Percentiles rank a stretch among this genome's conserved stretches.
Evolutionary conservation across 2,888 invertebrate species (phyloP).

Genomic region (Drosophila atripex): DNA sequence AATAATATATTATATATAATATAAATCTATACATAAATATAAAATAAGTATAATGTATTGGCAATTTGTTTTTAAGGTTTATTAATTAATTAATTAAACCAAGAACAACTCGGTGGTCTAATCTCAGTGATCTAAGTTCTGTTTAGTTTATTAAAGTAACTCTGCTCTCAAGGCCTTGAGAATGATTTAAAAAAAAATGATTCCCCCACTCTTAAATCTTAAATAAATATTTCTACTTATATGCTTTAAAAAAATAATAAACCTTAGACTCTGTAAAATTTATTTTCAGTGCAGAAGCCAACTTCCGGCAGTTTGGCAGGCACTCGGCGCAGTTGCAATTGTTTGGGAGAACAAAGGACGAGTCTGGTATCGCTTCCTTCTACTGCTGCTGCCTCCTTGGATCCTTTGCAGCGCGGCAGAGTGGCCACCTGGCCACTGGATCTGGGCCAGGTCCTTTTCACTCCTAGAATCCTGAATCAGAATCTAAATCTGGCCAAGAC

Average conservation of each 20-base stretch:
- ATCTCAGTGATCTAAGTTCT: too few species aligned
- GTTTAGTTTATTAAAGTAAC: too few species aligned
- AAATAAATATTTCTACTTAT: background rate
- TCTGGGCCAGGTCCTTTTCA: background rate
- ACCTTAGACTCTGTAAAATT: background rate
- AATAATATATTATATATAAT: too few species aligned
- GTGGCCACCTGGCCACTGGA: slow-evolving; percentile 18
- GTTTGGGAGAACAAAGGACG: slow-evolving; percentile 58
- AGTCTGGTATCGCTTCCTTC: slow-evolving; percentile 3
- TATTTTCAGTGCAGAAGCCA: slow-evolving; percentile 25
- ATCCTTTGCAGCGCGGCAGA: background rate
- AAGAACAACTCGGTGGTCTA: too few species aligned
- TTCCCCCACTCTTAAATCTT: too few species aligned
- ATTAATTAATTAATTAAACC: too few species aligned
- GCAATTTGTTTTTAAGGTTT: too few species aligned
- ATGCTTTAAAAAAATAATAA: background rate
- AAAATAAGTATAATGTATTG: too few species aligned
- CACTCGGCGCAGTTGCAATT: slow-evolving; percentile 58
- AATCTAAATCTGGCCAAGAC: slow-evolving; percentile 44
- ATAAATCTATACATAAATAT: too few species aligned
- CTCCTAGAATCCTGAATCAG: slow-evolving; percentile 11
- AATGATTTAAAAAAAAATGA: too few species aligned
- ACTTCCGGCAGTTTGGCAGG: slow-evolving; percentile 69
- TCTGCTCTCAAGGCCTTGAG: too few species aligned
- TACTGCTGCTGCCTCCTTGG: background rate